Conservation (phyloP, 2,113 vertebrate genomes). For the Gnathonemus longibarbis region DNA sequence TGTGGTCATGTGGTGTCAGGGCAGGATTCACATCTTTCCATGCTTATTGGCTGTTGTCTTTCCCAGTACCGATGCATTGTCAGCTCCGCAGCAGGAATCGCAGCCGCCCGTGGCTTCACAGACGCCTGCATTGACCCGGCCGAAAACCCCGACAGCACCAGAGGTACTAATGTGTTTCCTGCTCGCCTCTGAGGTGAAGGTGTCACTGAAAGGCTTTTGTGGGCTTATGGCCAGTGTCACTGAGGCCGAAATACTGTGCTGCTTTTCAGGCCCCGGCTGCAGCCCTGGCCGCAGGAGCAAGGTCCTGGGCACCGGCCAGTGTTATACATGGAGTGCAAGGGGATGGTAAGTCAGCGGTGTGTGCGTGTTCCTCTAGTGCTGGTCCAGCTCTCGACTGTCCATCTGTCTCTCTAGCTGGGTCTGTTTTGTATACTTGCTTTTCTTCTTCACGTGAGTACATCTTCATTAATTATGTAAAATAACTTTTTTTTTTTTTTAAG, state of each 20-base stretch:
- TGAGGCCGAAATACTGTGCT: not conserved
- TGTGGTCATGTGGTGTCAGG: not conserved
- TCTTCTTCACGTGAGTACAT: not conserved
- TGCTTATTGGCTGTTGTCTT: not conserved
- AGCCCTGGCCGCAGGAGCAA: slow-evolving; percentile 73
- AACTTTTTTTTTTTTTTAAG: not conserved
- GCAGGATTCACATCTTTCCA: not conserved
- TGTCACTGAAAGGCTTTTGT: not conserved
- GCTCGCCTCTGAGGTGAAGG: not conserved
- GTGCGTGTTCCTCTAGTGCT: not conserved
- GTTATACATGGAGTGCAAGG: slow-evolving; percentile 87
- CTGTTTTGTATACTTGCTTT: not conserved
- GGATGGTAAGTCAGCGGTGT: slow-evolving; percentile 69
- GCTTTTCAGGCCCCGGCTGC: slow-evolving; percentile 62
- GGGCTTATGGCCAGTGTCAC: not conserved
- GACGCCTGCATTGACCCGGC: slow-evolving; percentile 78
- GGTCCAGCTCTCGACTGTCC: not conserved
- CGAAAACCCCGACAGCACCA: slow-evolving; percentile 80
- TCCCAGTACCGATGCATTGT: slow-evolving; percentile 84
- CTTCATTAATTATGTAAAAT: not conserved
- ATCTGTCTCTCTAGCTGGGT: not conserved
- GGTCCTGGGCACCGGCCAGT: slow-evolving; percentile 90
- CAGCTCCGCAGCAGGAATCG: slow-evolving; percentile 86
- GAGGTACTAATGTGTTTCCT: slow-evolving; percentile 60
- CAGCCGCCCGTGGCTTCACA: slow-evolving; percentile 85